These are phyloP conservation scores for Cosmia pyralina DNA, from an alignment of 2,888 invertebrate species.

Conservation along the genomic window DNA sequence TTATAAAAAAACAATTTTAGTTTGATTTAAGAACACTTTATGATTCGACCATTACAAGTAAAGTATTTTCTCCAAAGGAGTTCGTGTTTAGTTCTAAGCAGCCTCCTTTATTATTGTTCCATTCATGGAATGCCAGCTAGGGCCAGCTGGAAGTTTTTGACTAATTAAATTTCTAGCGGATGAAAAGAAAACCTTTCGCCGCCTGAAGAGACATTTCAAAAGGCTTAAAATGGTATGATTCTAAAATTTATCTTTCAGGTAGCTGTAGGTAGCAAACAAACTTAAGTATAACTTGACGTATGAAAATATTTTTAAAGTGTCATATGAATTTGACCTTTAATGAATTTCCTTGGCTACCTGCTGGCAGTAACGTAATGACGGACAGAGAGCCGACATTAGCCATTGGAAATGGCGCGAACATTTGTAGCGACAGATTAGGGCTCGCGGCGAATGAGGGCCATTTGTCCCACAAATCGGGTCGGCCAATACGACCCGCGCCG, in stretches of 20 bases:
- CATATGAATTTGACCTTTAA: background rate
- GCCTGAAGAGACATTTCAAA: background rate
- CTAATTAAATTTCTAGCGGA: conserved; percentile 11
- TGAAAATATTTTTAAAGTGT: background rate
- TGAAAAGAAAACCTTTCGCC: conserved; percentile 20
- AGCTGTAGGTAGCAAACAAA: background rate
- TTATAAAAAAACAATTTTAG: background rate
- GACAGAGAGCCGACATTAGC: conserved; percentile 31
- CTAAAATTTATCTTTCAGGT: conserved; percentile 14
- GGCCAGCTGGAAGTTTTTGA: conserved; percentile 4
- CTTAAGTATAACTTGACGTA: background rate
- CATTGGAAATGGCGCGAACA: conserved; percentile 46
- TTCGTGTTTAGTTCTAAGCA: background rate
- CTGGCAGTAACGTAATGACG: conserved; percentile 29
- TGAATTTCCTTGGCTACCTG: conserved; percentile 23
- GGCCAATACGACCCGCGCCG: conserved; percentile 19
- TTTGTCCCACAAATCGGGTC: conserved; percentile 48
- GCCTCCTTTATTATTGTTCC: background rate
- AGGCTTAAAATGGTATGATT: background rate
- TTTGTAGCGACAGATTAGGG: conserved; percentile 56
- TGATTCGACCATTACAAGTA: background rate
- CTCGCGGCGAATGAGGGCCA: conserved; percentile 33
- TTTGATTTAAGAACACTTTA: background rate
- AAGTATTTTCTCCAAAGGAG: background rate
- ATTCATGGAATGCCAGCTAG: conserved; percentile 4